These are phyloP conservation scores for Tubulanus polymorphus DNA, from an alignment of 2,888 invertebrate genomes.

Conservation along the genomic window DNA sequence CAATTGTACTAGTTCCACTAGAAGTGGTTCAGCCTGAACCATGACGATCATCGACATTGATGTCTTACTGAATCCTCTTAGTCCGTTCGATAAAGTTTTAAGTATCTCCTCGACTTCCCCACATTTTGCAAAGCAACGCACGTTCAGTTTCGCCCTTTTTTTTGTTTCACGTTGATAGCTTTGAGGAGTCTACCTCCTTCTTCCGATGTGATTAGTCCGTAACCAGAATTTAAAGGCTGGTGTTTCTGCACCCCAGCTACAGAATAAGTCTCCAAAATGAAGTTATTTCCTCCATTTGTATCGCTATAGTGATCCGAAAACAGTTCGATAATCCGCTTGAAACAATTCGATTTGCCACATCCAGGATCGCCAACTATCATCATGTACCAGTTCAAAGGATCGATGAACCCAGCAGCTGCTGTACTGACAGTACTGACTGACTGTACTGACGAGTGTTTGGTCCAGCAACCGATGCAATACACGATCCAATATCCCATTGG, in stretches of 20 bases:
- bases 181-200: background rate
- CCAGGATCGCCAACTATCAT: too few species aligned
- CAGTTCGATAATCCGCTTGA: background rate
- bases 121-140: background rate
- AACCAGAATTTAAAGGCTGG: background rate
- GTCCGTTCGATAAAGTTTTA: background rate
- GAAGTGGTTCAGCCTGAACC: background rate
- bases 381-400: too few species aligned
- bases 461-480: too few species aligned
- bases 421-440: too few species aligned
- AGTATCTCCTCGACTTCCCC: background rate
- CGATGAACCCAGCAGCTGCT: too few species aligned
- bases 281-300: background rate
- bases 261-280: background rate
- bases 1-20: background rate
- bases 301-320: background rate
- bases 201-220: background rate
- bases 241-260: background rate
- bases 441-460: too few species aligned
- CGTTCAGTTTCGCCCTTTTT: background rate
- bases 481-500: too few species aligned
- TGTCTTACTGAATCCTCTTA: background rate
- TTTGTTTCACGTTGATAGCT: background rate
- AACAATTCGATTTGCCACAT: background rate
- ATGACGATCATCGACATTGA: background rate